Percentiles rank a stretch among this genome's conserved stretches.
Conservation (phyloP, 2,797 vertebrate species). For the Etheostoma perlongum region DNA sequence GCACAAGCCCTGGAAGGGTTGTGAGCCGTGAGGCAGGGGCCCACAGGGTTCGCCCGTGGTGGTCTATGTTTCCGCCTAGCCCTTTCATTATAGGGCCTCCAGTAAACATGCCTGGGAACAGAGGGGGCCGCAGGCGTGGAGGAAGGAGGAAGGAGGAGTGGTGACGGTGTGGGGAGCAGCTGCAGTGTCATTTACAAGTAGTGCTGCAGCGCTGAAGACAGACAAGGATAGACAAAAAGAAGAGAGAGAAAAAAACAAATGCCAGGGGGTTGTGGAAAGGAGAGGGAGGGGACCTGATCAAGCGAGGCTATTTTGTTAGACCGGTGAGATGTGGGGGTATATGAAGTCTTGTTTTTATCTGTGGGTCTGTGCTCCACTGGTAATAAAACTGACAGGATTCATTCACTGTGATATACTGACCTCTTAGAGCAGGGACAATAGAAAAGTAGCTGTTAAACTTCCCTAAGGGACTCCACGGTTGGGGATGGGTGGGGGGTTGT, state of each 20-base stretch:
- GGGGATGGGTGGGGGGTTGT: slow-evolving; percentile 42
- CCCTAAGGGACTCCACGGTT: slow-evolving; percentile 82
- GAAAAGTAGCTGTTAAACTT: slow-evolving; percentile 90
- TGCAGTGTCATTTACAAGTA: slow-evolving; percentile 74
- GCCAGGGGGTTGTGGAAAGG: slow-evolving; percentile 42
- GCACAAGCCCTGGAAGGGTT: slow-evolving; percentile 69
- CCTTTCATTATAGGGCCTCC: slow-evolving; percentile 84
- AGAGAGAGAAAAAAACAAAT: slow-evolving; percentile 31
- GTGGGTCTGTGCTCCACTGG: slow-evolving; percentile 84
- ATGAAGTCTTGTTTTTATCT: slow-evolving; percentile 88
- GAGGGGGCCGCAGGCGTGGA: slow-evolving; percentile 58
- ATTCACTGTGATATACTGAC: slow-evolving; percentile 89
- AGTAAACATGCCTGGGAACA: slow-evolving; percentile 75
- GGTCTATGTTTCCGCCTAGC: slow-evolving; percentile 73
- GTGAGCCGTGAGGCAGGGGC: slow-evolving; percentile 72
- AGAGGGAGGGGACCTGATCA: slow-evolving; percentile 77
- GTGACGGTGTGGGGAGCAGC: slow-evolving; percentile 47
- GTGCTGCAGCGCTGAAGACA: slow-evolving; percentile 65
- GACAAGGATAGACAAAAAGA: slow-evolving; percentile 69
- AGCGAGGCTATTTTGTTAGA: slow-evolving; percentile 86
- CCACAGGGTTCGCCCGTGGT: slow-evolving; percentile 81
- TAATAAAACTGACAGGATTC: slow-evolving; percentile 91
- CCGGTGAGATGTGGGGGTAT: slow-evolving; percentile 81
- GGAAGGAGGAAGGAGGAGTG: slow-evolving; percentile 11
- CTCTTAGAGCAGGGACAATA: slow-evolving; percentile 89